Conservation (phyloP, 2,113 vertebrate species). For the Pristiophorus japonicus region DNA sequence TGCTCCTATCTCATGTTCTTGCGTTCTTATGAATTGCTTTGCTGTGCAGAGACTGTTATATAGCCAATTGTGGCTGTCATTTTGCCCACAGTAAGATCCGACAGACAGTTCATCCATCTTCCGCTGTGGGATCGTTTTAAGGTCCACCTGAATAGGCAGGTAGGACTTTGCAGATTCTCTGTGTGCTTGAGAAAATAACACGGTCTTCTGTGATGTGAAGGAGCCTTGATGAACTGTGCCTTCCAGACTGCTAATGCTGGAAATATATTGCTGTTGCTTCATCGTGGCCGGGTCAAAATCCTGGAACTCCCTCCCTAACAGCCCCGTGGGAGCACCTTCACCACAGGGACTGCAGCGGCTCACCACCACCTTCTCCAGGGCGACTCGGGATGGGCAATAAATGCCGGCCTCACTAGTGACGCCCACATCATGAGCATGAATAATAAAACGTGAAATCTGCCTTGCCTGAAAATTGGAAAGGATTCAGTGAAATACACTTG, state of each 20-base stretch:
- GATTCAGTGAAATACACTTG: neutral
- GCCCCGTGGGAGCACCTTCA: neutral
- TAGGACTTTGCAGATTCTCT: neutral
- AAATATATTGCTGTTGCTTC: neutral
- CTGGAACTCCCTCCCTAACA: neutral
- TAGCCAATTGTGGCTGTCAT: neutral
- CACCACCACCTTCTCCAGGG: neutral
- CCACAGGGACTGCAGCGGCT: neutral
- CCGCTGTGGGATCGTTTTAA: neutral
- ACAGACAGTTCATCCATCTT: neutral
- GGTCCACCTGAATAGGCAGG: neutral
- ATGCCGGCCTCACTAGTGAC: neutral
- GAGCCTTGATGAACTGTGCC: too few species aligned
- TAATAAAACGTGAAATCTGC: neutral
- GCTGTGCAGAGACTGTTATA: neutral
- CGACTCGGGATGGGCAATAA: too few species aligned
- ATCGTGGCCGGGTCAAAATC: neutral
- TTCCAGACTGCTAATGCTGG: neutral
- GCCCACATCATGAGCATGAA: neutral
- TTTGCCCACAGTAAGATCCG: neutral
- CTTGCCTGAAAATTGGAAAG: neutral
- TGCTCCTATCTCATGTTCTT: too few species aligned
- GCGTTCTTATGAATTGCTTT: too few species aligned
- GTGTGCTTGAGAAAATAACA: neutral
- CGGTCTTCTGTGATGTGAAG: neutral